Evolutionary conservation across 2,113 vertebrate species (phyloP).

Genomic region (Thermophis baileyi): DNA sequence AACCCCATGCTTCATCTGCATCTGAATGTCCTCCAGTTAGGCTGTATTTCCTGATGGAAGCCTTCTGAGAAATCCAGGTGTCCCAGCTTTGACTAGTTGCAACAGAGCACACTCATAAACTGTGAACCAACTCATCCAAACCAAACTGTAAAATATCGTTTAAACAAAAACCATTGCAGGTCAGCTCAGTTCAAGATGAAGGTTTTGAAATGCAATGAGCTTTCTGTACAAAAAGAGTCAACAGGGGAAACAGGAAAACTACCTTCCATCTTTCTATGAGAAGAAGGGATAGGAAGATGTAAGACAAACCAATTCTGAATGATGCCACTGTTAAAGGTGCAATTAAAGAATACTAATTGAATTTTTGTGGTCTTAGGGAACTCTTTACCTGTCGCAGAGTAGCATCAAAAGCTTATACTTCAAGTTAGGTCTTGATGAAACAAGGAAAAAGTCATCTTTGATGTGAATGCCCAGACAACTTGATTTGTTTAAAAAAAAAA

Average conservation of each 20-base stretch:
- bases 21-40: not conserved
- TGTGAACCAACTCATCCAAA: slow-evolving; percentile 58
- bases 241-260: not conserved
- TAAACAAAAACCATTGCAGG: not conserved
- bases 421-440: not conserved
- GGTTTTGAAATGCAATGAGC: slow-evolving; percentile 52
- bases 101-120: slow-evolving; percentile 28
- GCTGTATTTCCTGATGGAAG: not conserved
- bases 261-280: not conserved
- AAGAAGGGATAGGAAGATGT: not conserved
- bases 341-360: not conserved
- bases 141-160: slow-evolving; percentile 4
- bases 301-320: not conserved
- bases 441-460: not conserved
- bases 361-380: not conserved
- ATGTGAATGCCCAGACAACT: not conserved
- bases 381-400: not conserved
- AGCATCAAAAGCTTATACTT: not conserved
- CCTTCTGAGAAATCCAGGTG: not conserved
- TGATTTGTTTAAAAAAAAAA: not conserved
- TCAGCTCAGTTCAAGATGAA: slow-evolving; percentile 30
- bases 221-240: accelerated
- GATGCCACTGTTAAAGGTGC: not conserved
- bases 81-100: slow-evolving; percentile 12
- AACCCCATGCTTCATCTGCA: not conserved